Evolutionary conservation across 2,888 invertebrate species (phyloP), one percentile per base, ranked within the genome.

Genomic region (Nematopogon swammerdamellus): DNA sequence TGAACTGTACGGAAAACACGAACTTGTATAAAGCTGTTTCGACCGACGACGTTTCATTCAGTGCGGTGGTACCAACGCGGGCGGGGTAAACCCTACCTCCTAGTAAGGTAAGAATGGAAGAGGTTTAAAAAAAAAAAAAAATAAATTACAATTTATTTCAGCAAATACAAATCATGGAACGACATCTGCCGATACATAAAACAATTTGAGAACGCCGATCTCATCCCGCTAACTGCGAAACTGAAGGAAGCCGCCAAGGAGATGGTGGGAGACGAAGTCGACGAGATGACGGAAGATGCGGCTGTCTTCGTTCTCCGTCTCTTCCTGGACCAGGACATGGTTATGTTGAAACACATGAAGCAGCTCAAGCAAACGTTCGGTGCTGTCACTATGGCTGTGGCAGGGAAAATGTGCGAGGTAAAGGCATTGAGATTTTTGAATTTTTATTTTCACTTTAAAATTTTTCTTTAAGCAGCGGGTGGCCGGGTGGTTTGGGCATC

Each of bases 221-320:
- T 79, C 54, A 51, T 83, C 52, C 60, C 70, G 54, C 59, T 62
- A 1, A 56, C 76, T 10, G 52, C 59, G 18, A 55, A 66, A 54
- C 55, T 72, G 44, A 68, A 75, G 60, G 68, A 65, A 45, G 57
- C 64, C 45, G 64, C 74, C 48, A 69, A 67, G 53, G 59, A 71
- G 47, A 63, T 82, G 52, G 76, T 82, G 18, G 83, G 70, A 59
- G 88, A 86, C 44, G 82, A 83, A 55, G 58, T 82, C 30, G 68
- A 80, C 53, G 80, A 83, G 52, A 67, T 86, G 6, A 71, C 85
- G 8, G 84, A 88, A 57, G 87, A 87, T 64, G 82, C 87, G 1
- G 65, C 84, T 0, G 68, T 88, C 0, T 81, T 83, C 57, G 67
- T 84, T 0, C 68, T 90, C 2, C 72, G 82, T 56, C 67, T 87